A percentile compares a stretch with the other conserved stretches of the same genome.
Conservation (phyloP, 2,888 invertebrate genomes). For the Eurytoma californica region DNA sequence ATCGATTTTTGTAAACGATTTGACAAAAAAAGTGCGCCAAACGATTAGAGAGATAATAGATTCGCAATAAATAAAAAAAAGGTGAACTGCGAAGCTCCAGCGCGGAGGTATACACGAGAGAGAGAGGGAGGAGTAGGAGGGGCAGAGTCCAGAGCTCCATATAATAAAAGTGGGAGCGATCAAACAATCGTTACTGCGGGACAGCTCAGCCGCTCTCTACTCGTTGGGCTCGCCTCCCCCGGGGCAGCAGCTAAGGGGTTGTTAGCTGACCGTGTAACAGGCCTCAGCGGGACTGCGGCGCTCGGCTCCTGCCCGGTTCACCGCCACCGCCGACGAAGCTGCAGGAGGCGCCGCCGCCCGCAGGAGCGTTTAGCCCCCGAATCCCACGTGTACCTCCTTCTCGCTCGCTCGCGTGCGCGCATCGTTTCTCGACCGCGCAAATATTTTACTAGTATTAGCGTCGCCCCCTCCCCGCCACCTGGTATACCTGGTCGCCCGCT, state of each 20-base stretch:
- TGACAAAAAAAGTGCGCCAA: too few species aligned
- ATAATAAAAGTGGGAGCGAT: constrained; percentile 57
- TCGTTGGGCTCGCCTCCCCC: constrained; percentile 13
- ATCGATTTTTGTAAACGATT: too few species aligned
- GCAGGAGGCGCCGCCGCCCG: constrained; percentile 3
- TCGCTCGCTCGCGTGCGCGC: constrained; percentile 6
- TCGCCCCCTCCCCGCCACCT: background rate
- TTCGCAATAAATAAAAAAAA: too few species aligned
- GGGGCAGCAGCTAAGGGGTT: constrained; percentile 64
- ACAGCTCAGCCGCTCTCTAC: background rate
- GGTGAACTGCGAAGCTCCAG: too few species aligned
- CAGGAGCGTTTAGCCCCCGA: constrained; percentile 44
- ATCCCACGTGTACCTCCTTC: constrained; percentile 44
- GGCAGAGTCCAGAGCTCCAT: background rate
- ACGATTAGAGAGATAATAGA: too few species aligned
- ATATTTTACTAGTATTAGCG: constrained; percentile 56
- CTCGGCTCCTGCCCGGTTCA: background rate
- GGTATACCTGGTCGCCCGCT: background rate
- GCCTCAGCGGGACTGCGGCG: constrained; percentile 67
- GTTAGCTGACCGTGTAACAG: constrained; percentile 72
- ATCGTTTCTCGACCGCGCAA: constrained; percentile 47
- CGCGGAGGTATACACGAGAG: background rate
- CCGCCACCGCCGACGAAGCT: constrained; percentile 39
- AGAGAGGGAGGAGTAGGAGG: background rate
- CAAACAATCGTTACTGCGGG: constrained; percentile 67